phyloP scores from a whole-genome alignment of 2,888 invertebrate genomes.

The Clanis bilineata region DNA sequence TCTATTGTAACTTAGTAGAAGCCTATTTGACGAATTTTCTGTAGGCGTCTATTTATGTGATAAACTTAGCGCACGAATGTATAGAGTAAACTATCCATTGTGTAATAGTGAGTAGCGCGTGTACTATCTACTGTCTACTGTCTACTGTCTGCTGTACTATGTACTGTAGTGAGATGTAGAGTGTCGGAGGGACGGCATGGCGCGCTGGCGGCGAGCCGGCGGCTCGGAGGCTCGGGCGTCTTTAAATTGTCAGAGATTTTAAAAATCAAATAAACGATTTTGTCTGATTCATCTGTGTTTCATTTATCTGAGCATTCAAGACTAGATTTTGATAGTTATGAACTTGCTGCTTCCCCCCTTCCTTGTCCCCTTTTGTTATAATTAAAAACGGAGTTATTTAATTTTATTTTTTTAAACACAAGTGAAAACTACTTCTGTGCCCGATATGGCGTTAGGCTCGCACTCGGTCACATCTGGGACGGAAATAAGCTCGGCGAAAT shows the following conservation, averaged over 20 bases:
- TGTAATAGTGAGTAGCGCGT: constrained; percentile 14
- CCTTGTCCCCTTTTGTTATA: too few species aligned
- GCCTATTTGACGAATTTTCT: constrained; percentile 7
- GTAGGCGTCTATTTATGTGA: background rate
- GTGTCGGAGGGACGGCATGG: background rate
- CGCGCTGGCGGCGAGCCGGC: background rate
- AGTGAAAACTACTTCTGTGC: too few species aligned
- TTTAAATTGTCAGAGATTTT: constrained; percentile 17
- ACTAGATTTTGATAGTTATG: too few species aligned
- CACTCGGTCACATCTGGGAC: too few species aligned
- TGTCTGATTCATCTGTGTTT: constrained; percentile 13
- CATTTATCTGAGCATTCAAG: too few species aligned
- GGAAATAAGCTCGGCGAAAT: too few species aligned
- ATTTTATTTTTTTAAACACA: too few species aligned
- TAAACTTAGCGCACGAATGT: constrained; percentile 11
- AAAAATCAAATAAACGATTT: constrained; percentile 22
- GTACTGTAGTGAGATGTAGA: constrained; percentile 17
- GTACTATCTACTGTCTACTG: too few species aligned
- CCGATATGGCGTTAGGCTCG: too few species aligned
- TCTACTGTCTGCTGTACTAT: too few species aligned
- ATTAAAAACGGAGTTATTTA: too few species aligned
- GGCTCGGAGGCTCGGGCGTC: constrained; percentile 1
- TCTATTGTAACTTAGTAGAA: constrained; percentile 7
- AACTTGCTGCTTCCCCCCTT: too few species aligned
- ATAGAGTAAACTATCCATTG: background rate